phyloP scores from a whole-genome alignment of 2,888 invertebrate genomes.

The Agriopis leucophaearia region DNA sequence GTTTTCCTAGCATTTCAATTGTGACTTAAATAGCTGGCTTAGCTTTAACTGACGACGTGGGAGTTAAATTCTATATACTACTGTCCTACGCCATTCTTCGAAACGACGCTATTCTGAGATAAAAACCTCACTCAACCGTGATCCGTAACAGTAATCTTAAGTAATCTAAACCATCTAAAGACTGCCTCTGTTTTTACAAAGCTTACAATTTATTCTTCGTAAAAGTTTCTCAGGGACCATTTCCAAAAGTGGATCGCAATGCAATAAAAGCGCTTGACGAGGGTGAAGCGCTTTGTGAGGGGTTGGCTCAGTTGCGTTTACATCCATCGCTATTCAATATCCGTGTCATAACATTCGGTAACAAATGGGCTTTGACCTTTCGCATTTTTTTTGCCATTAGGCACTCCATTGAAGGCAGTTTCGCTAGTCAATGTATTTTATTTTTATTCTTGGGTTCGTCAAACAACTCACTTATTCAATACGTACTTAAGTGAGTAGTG shows the following conservation, averaged over 20 bases:
- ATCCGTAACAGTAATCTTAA: background rate
- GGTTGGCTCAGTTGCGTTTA: slow-evolving; percentile 36
- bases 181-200: slow-evolving; percentile 33
- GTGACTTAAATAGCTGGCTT: background rate
- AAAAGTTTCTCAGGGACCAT: slow-evolving; percentile 36
- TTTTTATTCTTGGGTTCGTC: background rate
- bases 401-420: slow-evolving; percentile 26
- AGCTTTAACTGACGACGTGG: slow-evolving; percentile 15
- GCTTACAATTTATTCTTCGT: slow-evolving; percentile 33
- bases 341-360: slow-evolving; percentile 42
- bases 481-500: background rate
- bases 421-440: slow-evolving; percentile 11
- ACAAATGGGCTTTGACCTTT: slow-evolving; percentile 43
- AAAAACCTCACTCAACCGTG: slow-evolving; percentile 12
- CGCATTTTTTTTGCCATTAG: slow-evolving; percentile 36
- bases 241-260: slow-evolving; percentile 40
- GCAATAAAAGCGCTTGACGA: slow-evolving; percentile 45
- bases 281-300: slow-evolving; percentile 37
- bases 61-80: slow-evolving; percentile 12
- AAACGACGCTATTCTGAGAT: slow-evolving; percentile 16
- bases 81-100: slow-evolving; percentile 7
- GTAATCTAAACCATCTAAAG: slow-evolving; percentile 22
- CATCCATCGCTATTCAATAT: slow-evolving; percentile 46
- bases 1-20: background rate
- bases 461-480: slow-evolving; percentile 9